Evolutionary conservation across 2,888 invertebrate genomes (phyloP), one percentile per base, ranked within the genome.

Genomic region (Coenonympha arcania): DNA sequence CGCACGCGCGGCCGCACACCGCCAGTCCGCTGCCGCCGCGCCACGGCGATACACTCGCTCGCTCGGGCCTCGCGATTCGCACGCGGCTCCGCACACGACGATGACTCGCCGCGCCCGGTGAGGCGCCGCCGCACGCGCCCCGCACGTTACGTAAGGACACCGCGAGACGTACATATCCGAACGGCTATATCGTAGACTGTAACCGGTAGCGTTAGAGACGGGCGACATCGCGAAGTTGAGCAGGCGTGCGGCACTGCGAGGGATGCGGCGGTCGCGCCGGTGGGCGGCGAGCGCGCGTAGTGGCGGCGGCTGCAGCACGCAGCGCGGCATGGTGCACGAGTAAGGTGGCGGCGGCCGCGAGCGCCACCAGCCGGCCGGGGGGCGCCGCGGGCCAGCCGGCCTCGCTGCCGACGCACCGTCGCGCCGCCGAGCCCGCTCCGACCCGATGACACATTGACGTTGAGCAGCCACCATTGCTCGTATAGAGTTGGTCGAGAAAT

Each of bases 401-500:
- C 69, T 70, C 69, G 73, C 73, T 71, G 77, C 76, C 71, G 71
- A 74, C 71, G 73, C 76, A 67, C 74, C 69, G 30, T 20, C 19
- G 43, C 43, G 9, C 43, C 33, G 18, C 69, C 66, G 64, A 66
- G 70, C 66, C 68, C 60, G 70, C 78, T 73, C 76, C 79, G 76
- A 79, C 69, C 82, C 80, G 79, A 83, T 84, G 84, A 81, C 78
- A 76, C 68, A 77, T 80, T 80, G 77, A 75, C 67, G 63, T 77
- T 89, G 90, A 89, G 88, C 90, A 90, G 91, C 90, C 93, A 94
- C 93, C 93, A 95, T 95, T 96, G 95, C 95, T 92, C 95, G 95
- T 90, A 93, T 95, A 93, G 95, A 95, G 92, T 94, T 95, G 90
- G 92, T 95, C 89, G 95, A 95, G 90, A 94, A 95, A 95, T 95